These are phyloP conservation scores for Lagopus leucura DNA, from an alignment of 2,113 vertebrate species.

Conservation along the genomic window DNA sequence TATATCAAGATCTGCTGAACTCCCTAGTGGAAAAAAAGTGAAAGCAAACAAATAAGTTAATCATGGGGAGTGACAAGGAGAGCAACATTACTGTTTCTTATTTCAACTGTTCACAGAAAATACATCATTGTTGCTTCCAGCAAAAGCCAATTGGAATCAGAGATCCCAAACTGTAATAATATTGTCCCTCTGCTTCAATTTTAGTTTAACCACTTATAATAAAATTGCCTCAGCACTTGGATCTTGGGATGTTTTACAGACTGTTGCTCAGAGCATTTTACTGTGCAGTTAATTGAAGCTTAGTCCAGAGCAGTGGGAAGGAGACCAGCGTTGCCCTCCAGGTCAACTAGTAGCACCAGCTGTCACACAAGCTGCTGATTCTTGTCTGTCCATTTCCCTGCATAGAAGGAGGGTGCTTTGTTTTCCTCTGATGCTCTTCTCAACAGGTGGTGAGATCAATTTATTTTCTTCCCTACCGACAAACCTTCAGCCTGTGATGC, in stretches of 20 bases:
- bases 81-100: not conserved
- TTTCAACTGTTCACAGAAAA: not conserved
- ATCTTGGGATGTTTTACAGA: slow-evolving; percentile 40
- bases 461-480: not conserved
- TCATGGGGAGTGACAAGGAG: not conserved
- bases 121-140: not conserved
- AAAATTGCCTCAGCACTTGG: slow-evolving; percentile 21
- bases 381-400: not conserved
- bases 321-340: slow-evolving; percentile 11
- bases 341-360: slow-evolving; percentile 48
- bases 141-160: not conserved
- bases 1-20: not conserved
- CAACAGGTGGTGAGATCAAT: not conserved
- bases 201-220: slow-evolving; percentile 41
- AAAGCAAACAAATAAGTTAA: not conserved
- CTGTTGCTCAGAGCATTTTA: slow-evolving; percentile 4
- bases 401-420: not conserved
- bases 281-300: slow-evolving; percentile 31
- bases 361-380: slow-evolving; percentile 63
- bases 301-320: not conserved
- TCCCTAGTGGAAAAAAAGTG: not conserved
- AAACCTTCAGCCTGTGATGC: not conserved
- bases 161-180: not conserved
- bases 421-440: not conserved
- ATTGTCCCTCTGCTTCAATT: slow-evolving; percentile 21